Base-by-base conservation (phyloP, 2,113 vertebrate genomes). In the Myocastor coypus region DNA sequence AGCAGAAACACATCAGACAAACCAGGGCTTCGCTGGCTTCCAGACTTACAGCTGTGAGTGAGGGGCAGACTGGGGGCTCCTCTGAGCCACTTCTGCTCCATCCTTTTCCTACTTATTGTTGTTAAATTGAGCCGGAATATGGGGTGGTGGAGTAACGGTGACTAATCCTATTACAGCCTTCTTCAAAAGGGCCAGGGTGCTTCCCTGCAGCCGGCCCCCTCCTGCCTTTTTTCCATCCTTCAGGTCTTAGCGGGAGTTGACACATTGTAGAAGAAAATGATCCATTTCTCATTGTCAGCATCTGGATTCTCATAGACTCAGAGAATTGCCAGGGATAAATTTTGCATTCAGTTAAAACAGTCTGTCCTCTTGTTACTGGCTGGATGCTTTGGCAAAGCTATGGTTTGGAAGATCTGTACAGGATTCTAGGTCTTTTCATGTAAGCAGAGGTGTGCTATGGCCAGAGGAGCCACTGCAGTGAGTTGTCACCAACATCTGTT, bases 131-230 rank as follows among this genome's bases (percentile, higher is more conserved):
- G 84, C 88, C 81, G 92, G 34, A 97, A 96, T 97, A 77, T 87
- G 81, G 88, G 96, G 9, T 83, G 80, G 83, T 96, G 84, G 96
- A 95, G 93, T 82, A 95, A 95, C 93, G 90, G 90, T 96, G 94
- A 96, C 93, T 97, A 96, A 97, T 97, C 84, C 32, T 66, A 93
- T 96, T 95, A 96, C 3, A 92, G 89, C 17, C 83, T n/a, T 87
- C 97, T 96, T 94, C 93, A 93, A 94, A 97, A 92, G 81, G 80
- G 52, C 52, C 87, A 73, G 59, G 75, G 66, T 66, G 78, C 94
- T 80, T 83, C 69, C 75, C 32, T 46, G 50, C 68, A 57, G 50
- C 40, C 37, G n/a, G 52, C 40, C 66, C 12, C 52, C 37, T 50
- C 64, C 85, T 52, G 22, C 86, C 89, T 95, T 94, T 97, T 95